Evolutionary conservation across 2,888 invertebrate genomes (phyloP), one percentile per base, ranked within the genome.

Genomic region (Abscondita cerata): DNA sequence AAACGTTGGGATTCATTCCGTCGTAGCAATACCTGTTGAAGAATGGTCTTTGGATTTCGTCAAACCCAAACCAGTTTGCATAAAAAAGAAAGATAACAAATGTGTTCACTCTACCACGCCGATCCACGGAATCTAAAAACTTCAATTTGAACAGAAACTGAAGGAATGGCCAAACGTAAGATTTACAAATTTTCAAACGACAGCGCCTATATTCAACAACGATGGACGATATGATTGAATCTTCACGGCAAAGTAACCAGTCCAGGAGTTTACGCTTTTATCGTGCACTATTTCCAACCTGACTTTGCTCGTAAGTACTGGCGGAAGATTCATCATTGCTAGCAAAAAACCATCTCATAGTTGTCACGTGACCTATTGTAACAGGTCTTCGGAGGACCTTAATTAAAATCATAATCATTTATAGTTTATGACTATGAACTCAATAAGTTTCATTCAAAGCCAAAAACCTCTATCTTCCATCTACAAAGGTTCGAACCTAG

Each of bases 261-360:
- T 1, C 88, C 93, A 0, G 93, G 92, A 0, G 86, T 88, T 16
- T 96, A 97, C 79, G 88, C 92, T 36, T 90, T 98, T 73, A 84
- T 98, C 2, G 87, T 98, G 0, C 96, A 98, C 75, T 99, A 96
- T 81, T 96, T 92, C 80, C 97, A 98, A 77, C 96, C 97, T 0
- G 86, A 93, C 77, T 87, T 91, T 80, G 92, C 95, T 62, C 86
- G 89, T 89, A 76, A 76, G 75, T 65, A 48, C 40, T 40, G 2
- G n/a, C 15, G 13, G 12, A 1, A 13, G 16, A 18, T 44, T 44
- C 5, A 44, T n/a, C n/a, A n/a, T n/a, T n/a, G n/a, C n/a, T n/a
- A n/a, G n/a, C n/a, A n/a, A n/a, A n/a, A n/a, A n/a, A n/a, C n/a
- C n/a, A n/a, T n/a, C n/a, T n/a, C n/a, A n/a, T n/a, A n/a, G n/a